Percentiles rank a stretch among this genome's conserved stretches.
Conservation (phyloP, 2,113 vertebrate genomes). For the Emydura subglobosa region DNA sequence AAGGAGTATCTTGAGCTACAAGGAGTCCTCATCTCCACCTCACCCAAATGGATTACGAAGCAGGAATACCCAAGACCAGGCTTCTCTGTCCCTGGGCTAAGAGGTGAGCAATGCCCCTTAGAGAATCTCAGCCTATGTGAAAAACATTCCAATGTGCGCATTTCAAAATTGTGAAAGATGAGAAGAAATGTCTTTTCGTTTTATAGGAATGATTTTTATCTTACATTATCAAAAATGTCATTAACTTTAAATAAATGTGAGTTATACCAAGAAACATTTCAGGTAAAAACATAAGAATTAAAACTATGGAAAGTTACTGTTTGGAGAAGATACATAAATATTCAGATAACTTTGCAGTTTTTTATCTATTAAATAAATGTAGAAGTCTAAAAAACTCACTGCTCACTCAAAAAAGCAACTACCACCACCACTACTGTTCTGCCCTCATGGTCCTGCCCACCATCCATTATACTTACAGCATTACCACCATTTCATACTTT, state of each 20-base stretch:
- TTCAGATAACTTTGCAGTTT: not conserved
- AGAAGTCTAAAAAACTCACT: conserved; percentile 9
- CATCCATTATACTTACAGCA: not conserved
- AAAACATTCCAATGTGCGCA: not conserved
- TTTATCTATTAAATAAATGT: not conserved
- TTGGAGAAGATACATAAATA: not conserved
- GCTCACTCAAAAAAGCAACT: not conserved
- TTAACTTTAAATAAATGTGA: conserved; percentile 49
- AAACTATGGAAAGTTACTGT: conserved; percentile 18
- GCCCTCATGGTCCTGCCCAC: not conserved
- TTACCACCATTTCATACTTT: not conserved
- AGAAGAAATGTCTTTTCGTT: not conserved
- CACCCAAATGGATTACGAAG: not conserved
- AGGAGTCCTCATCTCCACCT: not conserved
- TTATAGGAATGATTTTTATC: not conserved
- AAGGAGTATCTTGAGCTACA: not conserved
- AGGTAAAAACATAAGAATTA: conserved; percentile 6
- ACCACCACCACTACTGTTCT: not conserved
- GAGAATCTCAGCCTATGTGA: not conserved
- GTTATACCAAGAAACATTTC: not conserved
- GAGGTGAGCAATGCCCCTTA: not conserved
- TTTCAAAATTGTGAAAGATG: not conserved
- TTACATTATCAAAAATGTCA: not conserved
- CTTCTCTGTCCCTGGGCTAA: not conserved
- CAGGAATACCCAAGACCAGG: not conserved